Conservation (phyloP, 2,113 vertebrate species). For the Rostratula benghalensis region DNA sequence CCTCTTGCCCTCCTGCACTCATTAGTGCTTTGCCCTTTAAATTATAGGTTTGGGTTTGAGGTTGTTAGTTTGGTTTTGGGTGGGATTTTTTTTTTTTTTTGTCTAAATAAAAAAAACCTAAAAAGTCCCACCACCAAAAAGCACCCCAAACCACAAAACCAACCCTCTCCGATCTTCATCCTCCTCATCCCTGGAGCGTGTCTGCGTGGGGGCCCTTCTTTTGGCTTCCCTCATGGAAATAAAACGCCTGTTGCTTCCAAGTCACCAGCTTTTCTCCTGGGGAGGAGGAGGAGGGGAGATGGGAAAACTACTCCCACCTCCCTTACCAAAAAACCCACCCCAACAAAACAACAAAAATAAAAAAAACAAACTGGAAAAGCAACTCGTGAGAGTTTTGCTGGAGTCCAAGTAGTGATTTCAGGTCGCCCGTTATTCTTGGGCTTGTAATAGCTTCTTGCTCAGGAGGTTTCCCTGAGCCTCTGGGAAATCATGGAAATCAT, state of each 20-base stretch:
- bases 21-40: conserved; percentile 45
- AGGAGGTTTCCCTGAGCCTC: neutral
- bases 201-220: neutral
- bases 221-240: neutral
- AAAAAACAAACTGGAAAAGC: neutral
- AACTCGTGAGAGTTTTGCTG: neutral
- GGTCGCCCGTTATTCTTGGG: neutral
- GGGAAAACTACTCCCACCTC: neutral
- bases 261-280: neutral
- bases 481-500: neutral
- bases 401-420: neutral
- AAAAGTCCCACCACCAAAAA: neutral
- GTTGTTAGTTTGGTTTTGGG: neutral
- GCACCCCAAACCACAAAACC: neutral
- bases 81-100: neutral
- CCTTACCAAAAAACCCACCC: neutral
- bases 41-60: neutral
- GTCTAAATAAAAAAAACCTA: neutral
- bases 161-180: neutral
- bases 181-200: rapidly evolving
- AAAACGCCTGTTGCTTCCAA: neutral
- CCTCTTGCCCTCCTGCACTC: conserved; percentile 23
- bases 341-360: no score
- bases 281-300: rapidly evolving
- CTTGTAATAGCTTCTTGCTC: neutral